These are phyloP conservation scores for Drosophila sturtevanti DNA, from an alignment of 1,140 invertebrate genomes.

Conservation along the genomic window DNA sequence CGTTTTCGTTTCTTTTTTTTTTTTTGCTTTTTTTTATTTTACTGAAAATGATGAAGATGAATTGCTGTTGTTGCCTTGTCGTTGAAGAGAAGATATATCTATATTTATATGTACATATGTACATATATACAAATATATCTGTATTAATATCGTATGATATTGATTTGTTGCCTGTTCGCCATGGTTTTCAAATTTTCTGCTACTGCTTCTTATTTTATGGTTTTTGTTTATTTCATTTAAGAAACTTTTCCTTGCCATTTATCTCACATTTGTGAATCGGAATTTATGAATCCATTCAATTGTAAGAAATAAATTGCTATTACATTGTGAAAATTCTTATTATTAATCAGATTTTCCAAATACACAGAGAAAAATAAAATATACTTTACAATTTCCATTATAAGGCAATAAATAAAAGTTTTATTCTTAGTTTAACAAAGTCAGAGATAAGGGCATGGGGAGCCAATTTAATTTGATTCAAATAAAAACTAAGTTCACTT, in stretches of 20 bases:
- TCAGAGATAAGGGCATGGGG: too few species aligned
- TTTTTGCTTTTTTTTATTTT: neutral
- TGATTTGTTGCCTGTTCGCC: conserved; percentile 58
- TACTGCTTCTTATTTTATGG: conserved; percentile 30
- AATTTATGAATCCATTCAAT: conserved; percentile 59
- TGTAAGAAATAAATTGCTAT: conserved; percentile 71
- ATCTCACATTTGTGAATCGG: conserved; percentile 52
- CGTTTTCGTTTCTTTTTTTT: neutral
- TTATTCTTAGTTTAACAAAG: too few species aligned
- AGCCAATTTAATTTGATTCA: too few species aligned
- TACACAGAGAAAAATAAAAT: conserved; percentile 18
- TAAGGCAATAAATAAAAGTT: too few species aligned
- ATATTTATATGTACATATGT: too few species aligned
- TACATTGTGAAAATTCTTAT: neutral
- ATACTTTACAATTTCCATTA: neutral
- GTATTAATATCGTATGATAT: conserved; percentile 63
- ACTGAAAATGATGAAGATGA: conserved; percentile 76
- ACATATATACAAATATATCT: conserved; percentile 38
- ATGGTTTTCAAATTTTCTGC: conserved; percentile 25
- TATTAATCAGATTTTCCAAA: conserved; percentile 30
- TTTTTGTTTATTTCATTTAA: conserved; percentile 28
- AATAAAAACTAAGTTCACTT: too few species aligned
- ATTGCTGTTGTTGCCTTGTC: conserved; percentile 49
- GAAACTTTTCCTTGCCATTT: conserved; percentile 58
- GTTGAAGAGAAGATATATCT: conserved; percentile 25